Evolutionary conservation across 2,888 invertebrate genomes (phyloP).

Genomic region (Agrotis clavis): DNA sequence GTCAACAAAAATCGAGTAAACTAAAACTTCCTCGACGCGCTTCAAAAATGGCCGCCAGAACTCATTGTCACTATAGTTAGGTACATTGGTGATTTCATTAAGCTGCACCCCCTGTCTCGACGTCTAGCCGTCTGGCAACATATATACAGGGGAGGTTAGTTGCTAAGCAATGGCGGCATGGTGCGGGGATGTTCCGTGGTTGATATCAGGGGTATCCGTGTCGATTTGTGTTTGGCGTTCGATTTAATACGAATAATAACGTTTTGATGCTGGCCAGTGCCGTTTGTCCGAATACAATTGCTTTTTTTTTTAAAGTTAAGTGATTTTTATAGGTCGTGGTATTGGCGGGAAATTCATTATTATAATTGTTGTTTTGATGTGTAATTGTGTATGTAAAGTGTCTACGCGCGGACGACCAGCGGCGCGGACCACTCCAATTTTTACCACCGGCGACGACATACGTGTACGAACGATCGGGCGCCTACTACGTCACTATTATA

Average conservation of each 20-base stretch:
- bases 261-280: constrained; percentile 19
- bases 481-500: no score
- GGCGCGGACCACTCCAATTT: no score
- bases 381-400: no score
- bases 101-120: constrained; percentile 69
- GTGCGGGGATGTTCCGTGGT: constrained; percentile 40
- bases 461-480: no score
- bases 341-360: neutral
- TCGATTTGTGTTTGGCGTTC: constrained; percentile 44
- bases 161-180: constrained; percentile 57
- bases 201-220: constrained; percentile 26
- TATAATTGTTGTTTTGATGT: neutral
- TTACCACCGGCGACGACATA: no score
- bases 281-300: constrained; percentile 2
- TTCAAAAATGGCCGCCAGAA: constrained; percentile 61
- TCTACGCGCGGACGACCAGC: no score
- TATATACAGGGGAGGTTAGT: constrained; percentile 59
- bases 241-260: constrained; percentile 41
- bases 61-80: constrained; percentile 65
- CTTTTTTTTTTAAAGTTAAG: no score
- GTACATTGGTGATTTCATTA: constrained; percentile 72
- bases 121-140: constrained; percentile 73
- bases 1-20: constrained; percentile 50
- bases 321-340: no score
- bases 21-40: constrained; percentile 34